These are phyloP conservation scores for Myodes glareolus DNA, from an alignment of 2,113 vertebrate species.

Conservation along the genomic window DNA sequence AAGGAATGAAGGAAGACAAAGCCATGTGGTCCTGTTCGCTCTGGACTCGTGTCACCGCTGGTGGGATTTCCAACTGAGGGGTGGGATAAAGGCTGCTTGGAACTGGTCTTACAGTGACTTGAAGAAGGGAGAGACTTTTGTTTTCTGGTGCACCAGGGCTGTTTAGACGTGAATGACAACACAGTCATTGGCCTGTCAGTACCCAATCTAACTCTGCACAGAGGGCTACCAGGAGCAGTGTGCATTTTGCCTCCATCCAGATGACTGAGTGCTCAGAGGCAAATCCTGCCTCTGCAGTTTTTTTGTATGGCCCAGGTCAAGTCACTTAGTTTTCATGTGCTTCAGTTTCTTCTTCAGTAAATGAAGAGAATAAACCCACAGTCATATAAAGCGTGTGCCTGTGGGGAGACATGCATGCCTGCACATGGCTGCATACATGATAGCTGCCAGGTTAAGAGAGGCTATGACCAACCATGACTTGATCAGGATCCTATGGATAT, in stretches of 20 bases:
- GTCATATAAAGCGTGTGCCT: not conserved
- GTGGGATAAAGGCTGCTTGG: too few species aligned
- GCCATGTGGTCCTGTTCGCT: not conserved
- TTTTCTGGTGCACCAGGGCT: not conserved
- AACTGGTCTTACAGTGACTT: not conserved
- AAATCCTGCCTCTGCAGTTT: conserved; percentile 4
- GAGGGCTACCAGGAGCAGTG: not conserved
- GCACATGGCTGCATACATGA: not conserved
- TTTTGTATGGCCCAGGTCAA: not conserved
- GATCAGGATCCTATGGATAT: not conserved
- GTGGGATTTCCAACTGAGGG: too few species aligned
- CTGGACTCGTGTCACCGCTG: not conserved
- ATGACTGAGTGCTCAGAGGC: not conserved
- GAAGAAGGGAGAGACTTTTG: not conserved
- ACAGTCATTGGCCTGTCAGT: not conserved
- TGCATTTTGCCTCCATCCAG: not conserved
- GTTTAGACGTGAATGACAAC: not conserved
- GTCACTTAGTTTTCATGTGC: not conserved
- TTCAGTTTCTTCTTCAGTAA: conserved; percentile 31
- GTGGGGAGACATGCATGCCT: not conserved
- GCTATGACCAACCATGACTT: not conserved
- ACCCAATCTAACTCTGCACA: not conserved
- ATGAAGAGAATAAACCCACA: not conserved
- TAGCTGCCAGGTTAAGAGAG: not conserved
- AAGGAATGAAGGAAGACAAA: not conserved